Conservation (phyloP, 2,888 invertebrate species). For the Caradrina kadenii region DNA sequence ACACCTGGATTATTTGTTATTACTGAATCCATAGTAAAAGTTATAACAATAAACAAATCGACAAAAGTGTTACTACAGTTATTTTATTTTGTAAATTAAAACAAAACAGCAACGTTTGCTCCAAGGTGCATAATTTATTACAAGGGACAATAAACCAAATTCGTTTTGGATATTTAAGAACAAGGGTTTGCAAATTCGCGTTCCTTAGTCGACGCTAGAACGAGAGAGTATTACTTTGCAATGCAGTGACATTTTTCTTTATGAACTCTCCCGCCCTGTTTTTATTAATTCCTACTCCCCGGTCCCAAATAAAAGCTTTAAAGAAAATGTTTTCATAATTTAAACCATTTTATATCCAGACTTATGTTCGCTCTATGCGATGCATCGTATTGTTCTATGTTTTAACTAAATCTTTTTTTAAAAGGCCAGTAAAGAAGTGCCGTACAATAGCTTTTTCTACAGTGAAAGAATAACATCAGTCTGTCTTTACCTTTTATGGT, state of each 20-base stretch:
- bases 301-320: slow-evolving; percentile 76
- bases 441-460: background rate
- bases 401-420: background rate
- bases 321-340: slow-evolving; percentile 75
- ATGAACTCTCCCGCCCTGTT: slow-evolving; percentile 81
- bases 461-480: background rate
- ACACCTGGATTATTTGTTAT: too few relatives aligned
- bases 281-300: slow-evolving; percentile 83
- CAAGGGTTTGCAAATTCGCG: slow-evolving; percentile 60
- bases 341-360: slow-evolving; percentile 45
- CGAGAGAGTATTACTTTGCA: slow-evolving; percentile 81
- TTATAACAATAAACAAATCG: background rate
- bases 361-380: slow-evolving; percentile 31
- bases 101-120: slow-evolving; percentile 8
- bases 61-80: background rate
- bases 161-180: slow-evolving; percentile 50
- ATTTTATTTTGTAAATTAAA: slow-evolving; percentile 6
- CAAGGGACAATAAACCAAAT: slow-evolving; percentile 20
- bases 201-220: slow-evolving; percentile 66
- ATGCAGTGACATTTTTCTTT: slow-evolving; percentile 87
- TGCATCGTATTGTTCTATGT: slow-evolving; percentile 21
- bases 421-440: background rate
- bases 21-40: too few relatives aligned
- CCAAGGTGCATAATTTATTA: slow-evolving; percentile 28
- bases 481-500: too few relatives aligned